Percentiles rank a stretch among this genome's conserved stretches.
phyloP scores from a whole-genome alignment of 2,888 invertebrate genomes.

The Zaprionus bogoriensis region DNA sequence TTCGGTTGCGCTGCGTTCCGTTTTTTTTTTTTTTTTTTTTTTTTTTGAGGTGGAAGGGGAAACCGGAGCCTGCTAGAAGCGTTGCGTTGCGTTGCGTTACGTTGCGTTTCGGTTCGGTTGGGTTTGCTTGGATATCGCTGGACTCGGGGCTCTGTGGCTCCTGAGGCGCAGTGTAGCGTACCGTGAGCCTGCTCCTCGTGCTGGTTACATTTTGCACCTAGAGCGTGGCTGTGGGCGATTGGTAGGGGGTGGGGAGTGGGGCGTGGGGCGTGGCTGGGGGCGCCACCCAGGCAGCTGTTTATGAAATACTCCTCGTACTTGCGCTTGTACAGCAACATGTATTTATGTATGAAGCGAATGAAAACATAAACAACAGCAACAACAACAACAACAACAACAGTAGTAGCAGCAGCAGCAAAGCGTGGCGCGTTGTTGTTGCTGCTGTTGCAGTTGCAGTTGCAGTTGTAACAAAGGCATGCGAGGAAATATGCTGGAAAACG shows the following conservation, averaged over 20 bases:
- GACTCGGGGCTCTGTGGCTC: slow-evolving; percentile 5
- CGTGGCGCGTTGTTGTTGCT: slow-evolving; percentile 42
- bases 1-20: slow-evolving; percentile 37
- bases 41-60: no score
- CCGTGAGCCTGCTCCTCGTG: slow-evolving; percentile 22
- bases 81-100: slow-evolving; percentile 48
- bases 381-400: slow-evolving; percentile 32
- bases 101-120: slow-evolving; percentile 29
- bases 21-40: no score
- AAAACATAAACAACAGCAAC: slow-evolving; percentile 64
- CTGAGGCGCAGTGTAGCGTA: slow-evolving; percentile 32
- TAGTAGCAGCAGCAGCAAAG: slow-evolving; percentile 59
- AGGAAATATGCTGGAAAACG: slow-evolving; percentile 66
- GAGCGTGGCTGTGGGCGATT: slow-evolving; percentile 16
- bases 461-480: slow-evolving; percentile 59
- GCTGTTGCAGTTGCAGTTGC: slow-evolving; percentile 24
- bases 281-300: slow-evolving; percentile 73
- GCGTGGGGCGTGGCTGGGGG: slow-evolving; percentile 6
- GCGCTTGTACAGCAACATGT: slow-evolving; percentile 64
- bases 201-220: slow-evolving; percentile 56
- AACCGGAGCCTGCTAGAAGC: no score
- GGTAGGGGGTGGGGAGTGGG: background rate
- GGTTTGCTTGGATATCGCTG: background rate
- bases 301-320: slow-evolving; percentile 72
- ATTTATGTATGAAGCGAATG: slow-evolving; percentile 76